Evolutionary conservation across 2,113 vertebrate genomes (phyloP).

Genomic region (Podarcis muralis): DNA sequence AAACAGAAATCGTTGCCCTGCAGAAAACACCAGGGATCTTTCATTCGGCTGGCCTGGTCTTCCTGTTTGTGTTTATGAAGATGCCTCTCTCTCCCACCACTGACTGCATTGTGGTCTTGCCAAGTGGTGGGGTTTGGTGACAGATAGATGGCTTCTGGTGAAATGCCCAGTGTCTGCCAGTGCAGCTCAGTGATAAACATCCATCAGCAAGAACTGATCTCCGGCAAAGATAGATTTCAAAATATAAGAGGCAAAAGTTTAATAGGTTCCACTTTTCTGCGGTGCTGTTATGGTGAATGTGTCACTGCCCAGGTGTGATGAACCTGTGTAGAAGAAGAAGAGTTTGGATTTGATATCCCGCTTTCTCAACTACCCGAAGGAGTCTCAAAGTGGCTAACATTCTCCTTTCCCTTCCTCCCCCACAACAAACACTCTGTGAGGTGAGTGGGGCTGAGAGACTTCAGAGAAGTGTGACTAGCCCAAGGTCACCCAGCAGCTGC

Average conservation of each 20-base stretch:
- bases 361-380: too few relatives aligned
- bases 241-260: not conserved
- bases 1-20: conserved; percentile 32
- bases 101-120: not conserved
- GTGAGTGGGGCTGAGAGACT: too few relatives aligned
- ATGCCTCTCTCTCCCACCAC: conserved; percentile 10
- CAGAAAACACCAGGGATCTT: not conserved
- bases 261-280: not conserved
- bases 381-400: too few relatives aligned
- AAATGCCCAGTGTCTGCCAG: conserved; percentile 19
- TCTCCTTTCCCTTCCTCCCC: too few relatives aligned
- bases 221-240: not conserved
- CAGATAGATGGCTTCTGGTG: conserved; percentile 52
- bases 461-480: too few relatives aligned
- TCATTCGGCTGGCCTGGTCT: not conserved
- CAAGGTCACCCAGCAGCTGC: too few relatives aligned
- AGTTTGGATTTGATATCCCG: too few relatives aligned
- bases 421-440: too few relatives aligned
- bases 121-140: conserved; percentile 30
- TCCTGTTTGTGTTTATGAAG: conserved; percentile 51
- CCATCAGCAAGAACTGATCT: conserved; percentile 8
- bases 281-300: fast-evolving
- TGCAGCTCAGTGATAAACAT: conserved; percentile 18
- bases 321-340: not conserved
- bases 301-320: not conserved